phyloP scores from a whole-genome alignment of 2,888 invertebrate genomes.

The Hydropsyche betteni region DNA sequence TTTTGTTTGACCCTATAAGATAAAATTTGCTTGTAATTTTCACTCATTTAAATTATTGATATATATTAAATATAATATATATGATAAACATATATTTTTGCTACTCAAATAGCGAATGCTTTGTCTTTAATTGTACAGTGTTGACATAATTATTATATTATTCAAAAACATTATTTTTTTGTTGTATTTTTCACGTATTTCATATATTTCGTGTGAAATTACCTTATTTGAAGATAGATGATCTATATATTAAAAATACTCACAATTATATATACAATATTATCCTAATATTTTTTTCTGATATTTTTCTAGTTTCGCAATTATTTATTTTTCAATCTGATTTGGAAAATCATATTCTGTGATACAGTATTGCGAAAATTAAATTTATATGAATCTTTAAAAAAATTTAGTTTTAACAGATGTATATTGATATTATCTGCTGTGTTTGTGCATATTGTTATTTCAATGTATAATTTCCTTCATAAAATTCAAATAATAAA shows the following conservation, averaged over 20 bases:
- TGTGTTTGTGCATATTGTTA: slow-evolving; percentile 20
- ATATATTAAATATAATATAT: background rate
- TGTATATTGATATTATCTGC: slow-evolving; percentile 15
- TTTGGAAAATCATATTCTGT: too few relatives aligned
- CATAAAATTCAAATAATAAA: slow-evolving; percentile 7
- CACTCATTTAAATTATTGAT: slow-evolving; percentile 44
- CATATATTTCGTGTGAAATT: background rate
- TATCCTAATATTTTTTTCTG: too few relatives aligned
- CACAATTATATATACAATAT: background rate
- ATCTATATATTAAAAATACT: background rate
- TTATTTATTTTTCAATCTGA: too few relatives aligned
- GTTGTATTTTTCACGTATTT: slow-evolving; percentile 24
- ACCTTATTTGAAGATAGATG: background rate
- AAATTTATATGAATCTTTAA: too few relatives aligned
- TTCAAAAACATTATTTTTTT: slow-evolving; percentile 9
- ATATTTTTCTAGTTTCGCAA: too few relatives aligned
- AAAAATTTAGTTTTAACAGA: background rate
- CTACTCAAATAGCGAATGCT: slow-evolving; percentile 23
- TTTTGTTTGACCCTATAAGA: slow-evolving; percentile 26
- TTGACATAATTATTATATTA: slow-evolving; percentile 3
- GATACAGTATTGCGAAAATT: too few relatives aligned
- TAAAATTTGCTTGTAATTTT: background rate
- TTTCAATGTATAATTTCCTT: slow-evolving; percentile 11
- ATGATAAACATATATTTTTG: slow-evolving; percentile 15
- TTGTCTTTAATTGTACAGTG: slow-evolving; percentile 25